Percentiles rank a stretch among this genome's conserved stretches.
These are phyloP conservation scores for Poecile atricapillus DNA, from an alignment of 2,113 vertebrate species.

Conservation along the genomic window DNA sequence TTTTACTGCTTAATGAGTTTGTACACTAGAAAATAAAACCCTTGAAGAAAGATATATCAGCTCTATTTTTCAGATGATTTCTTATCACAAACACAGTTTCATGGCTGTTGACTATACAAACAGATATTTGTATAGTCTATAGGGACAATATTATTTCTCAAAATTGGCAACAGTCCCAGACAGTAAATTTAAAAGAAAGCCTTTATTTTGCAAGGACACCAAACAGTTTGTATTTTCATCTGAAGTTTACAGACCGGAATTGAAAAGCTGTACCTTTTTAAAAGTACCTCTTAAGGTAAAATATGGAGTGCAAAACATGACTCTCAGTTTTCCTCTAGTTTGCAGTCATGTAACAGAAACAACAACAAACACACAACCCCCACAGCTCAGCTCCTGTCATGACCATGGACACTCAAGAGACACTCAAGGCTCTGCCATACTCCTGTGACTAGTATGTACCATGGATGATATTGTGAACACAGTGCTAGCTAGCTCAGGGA, in stretches of 20 bases:
- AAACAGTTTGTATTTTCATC: neutral
- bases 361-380: accelerated
- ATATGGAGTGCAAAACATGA: neutral
- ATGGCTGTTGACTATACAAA: neutral
- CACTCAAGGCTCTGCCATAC: neutral
- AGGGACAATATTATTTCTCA: neutral
- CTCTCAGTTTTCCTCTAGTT: neutral
- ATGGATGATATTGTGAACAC: neutral
- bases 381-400: neutral
- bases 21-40: neutral
- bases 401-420: neutral
- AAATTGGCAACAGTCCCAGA: neutral
- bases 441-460: neutral
- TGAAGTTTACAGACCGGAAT: neutral
- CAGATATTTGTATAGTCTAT: neutral
- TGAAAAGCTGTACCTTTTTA: neutral
- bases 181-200: neutral
- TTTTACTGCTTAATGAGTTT: neutral
- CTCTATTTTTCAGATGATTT: neutral
- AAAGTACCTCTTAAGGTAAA: neutral
- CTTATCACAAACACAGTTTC: neutral
- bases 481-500: neutral
- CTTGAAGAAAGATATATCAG: neutral
- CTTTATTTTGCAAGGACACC: neutral
- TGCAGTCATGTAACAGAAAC: neutral